Evolutionary conservation across 2,888 invertebrate species (phyloP), one percentile per base, ranked within the genome.

Genomic region (Anthrax anthrax): DNA sequence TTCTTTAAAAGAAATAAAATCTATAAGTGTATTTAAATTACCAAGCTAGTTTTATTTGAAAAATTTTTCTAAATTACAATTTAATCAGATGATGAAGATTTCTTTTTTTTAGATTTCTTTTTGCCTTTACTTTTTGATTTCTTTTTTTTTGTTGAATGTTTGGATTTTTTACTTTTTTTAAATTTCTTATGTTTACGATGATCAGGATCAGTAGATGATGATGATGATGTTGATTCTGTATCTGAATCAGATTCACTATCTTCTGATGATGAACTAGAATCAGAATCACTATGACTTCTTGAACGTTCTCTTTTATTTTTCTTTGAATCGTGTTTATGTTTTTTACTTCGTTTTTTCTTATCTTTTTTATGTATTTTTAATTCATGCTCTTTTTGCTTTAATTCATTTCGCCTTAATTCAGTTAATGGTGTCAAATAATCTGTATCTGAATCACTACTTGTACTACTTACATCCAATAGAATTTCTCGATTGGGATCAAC

Each of bases 401-500:
- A 63, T 63, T 90, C 90, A 46, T 81, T 79, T 59, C 86, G 84
- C 18, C 89, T 70, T 37, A 90, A 64, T 51, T 80, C 81, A 27
- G 86, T 88, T 43, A 91, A 64, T 0, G 91, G 91, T 0, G 90
- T 90, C 2, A 81, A 71, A 61, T 87, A 88, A 54, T 91, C 84
- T 39, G 77, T 74, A 49, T 79, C 76, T 18, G 84, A 83, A 57
- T 91, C 91, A 50, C 90, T 91, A 57, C 91, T 92, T 5, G 94
- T 95, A 58, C 92, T 92, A 61, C 91, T 91, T 1, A 95, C 88
- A 64, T 95, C 95, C 47, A 95, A 66, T 2, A 95, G 84, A 57
- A 88, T 84, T 61, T 92, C 94, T 63, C 89, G 91, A 60, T 88
- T 84, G 1, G 94, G 92, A 61, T 95, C 91, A 23, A 92, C 80